phyloP scores from a whole-genome alignment of 2,888 invertebrate genomes.

The Hololepta plana region DNA sequence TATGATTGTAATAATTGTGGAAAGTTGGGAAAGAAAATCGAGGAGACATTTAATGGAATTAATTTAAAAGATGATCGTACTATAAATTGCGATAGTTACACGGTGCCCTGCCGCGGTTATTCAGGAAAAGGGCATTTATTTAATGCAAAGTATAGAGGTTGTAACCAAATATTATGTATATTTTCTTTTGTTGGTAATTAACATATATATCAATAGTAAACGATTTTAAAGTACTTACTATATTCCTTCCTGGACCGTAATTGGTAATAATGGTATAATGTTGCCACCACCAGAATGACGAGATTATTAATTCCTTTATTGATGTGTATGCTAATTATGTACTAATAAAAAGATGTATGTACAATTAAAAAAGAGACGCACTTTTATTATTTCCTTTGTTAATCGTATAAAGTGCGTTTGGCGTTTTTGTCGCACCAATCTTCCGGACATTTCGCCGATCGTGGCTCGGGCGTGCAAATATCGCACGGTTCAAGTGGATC shows the following conservation, averaged over 20 bases:
- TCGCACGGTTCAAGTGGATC: slow-evolving; percentile 19
- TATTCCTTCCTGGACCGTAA: no score
- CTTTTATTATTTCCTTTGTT: no score
- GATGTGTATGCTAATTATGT: slow-evolving; percentile 28
- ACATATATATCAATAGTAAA: slow-evolving; percentile 28
- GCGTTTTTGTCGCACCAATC: slow-evolving; percentile 7
- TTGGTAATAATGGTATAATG: no score
- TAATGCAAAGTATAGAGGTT: slow-evolving; percentile 86
- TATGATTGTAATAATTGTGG: no score
- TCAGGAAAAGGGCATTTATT: slow-evolving; percentile 67
- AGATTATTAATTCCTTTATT: no score
- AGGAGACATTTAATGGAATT: not conserved
- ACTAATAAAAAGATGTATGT: no score
- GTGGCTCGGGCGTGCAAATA: slow-evolving; percentile 16
- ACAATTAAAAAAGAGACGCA: slow-evolving; percentile 13
- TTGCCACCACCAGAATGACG: no score
- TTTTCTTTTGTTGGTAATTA: slow-evolving; percentile 25
- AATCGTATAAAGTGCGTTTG: slow-evolving; percentile 7
- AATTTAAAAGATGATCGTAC: not conserved
- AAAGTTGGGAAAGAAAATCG: no score
- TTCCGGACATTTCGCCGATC: slow-evolving; percentile 15
- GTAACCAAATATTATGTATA: slow-evolving; percentile 33
- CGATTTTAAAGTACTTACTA: no score
- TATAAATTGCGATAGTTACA: slow-evolving; percentile 7
- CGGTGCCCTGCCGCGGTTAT: slow-evolving; percentile 15